Conservation (phyloP, 1,140 invertebrate species). For the Heliothis virescens region DNA sequence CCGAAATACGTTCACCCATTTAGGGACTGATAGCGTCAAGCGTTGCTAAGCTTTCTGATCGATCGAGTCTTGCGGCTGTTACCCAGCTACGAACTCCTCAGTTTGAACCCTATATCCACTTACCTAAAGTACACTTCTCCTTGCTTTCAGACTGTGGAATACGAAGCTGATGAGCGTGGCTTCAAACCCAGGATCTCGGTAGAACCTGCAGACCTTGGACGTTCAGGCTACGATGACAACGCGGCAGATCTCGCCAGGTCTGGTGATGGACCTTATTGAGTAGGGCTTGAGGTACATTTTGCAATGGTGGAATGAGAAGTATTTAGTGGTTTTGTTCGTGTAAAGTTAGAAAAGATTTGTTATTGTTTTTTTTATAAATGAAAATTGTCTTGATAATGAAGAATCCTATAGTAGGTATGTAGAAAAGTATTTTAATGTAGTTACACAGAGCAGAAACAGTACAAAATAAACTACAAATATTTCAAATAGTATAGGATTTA, state of each 20-base stretch:
- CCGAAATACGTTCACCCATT: too few relatives aligned
- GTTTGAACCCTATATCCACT: too few relatives aligned
- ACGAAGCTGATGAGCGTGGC: slow-evolving; percentile 91
- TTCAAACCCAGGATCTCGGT: slow-evolving; percentile 91
- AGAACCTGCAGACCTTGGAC: slow-evolving; percentile 63
- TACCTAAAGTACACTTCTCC: neutral
- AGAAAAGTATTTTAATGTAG: neutral
- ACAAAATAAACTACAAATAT: neutral
- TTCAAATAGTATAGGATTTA: neutral
- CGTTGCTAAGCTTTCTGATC: too few relatives aligned
- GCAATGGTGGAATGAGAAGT: slow-evolving; percentile 28
- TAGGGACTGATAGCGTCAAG: too few relatives aligned
- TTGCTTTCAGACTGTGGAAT: slow-evolving; percentile 89
- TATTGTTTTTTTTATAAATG: neutral
- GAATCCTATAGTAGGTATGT: neutral
- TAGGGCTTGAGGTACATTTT: neutral
- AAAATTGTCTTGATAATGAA: too few relatives aligned
- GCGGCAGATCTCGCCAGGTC: slow-evolving; percentile 63
- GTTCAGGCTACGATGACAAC: slow-evolving; percentile 66
- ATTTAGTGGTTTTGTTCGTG: neutral
- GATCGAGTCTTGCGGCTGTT: too few relatives aligned
- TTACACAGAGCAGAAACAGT: neutral
- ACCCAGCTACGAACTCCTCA: too few relatives aligned
- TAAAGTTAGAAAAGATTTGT: neutral
- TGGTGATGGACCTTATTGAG: slow-evolving; percentile 71